phyloP scores from a whole-genome alignment of 2,888 invertebrate species.

The Watsonalla binaria region DNA sequence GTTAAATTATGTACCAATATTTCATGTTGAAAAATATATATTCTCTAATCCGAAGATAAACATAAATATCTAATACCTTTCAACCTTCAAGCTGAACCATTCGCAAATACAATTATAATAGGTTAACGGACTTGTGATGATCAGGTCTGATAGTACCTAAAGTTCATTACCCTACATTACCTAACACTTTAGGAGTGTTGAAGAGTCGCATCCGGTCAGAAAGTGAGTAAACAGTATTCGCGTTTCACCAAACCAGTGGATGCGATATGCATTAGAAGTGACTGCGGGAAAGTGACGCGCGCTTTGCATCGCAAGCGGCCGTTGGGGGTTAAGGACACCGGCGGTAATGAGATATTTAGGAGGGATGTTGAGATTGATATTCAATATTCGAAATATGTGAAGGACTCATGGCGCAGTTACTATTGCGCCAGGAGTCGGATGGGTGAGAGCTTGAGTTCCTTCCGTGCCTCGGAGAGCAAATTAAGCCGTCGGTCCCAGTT shows the following conservation, averaged over 20 bases:
- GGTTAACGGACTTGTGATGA: background rate
- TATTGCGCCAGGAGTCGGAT: too few species aligned
- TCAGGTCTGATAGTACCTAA: background rate
- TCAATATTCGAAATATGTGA: too few species aligned
- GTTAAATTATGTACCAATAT: too few species aligned
- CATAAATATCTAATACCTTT: too few species aligned
- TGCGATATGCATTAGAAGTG: constrained; percentile 46
- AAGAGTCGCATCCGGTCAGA: constrained; percentile 61
- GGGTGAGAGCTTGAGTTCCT: too few species aligned
- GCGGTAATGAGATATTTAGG: constrained; percentile 11
- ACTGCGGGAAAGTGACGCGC: constrained; percentile 51
- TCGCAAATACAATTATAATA: background rate
- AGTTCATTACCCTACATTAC: constrained; percentile 34
- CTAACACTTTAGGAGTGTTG: constrained; percentile 32
- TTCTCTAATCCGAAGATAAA: too few species aligned
- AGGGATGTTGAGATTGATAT: background rate
- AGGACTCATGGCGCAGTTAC: too few species aligned
- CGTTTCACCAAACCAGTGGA: constrained; percentile 58
- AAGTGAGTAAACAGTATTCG: constrained; percentile 56
- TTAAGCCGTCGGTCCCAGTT: too few species aligned
- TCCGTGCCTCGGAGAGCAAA: too few species aligned
- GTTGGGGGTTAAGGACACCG: constrained; percentile 23
- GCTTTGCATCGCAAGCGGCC: constrained; percentile 40
- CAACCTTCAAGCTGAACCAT: too few species aligned
- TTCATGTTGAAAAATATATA: too few species aligned